These are phyloP conservation scores for Melanotaenia nigrans DNA, from an alignment of 2,797 vertebrate genomes.

Conservation along the genomic window DNA sequence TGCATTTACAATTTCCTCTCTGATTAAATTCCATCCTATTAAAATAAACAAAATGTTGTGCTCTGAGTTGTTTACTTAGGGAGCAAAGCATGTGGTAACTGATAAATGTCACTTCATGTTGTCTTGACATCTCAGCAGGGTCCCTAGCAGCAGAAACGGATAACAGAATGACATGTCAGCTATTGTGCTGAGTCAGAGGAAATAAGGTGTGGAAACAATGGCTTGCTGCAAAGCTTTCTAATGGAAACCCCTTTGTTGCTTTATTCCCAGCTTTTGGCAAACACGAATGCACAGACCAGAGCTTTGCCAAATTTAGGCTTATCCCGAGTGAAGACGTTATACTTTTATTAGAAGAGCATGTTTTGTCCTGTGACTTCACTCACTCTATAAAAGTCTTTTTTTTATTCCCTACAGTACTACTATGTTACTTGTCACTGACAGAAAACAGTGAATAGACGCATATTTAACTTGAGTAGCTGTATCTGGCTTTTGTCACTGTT, in stretches of 20 bases:
- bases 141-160: constrained; percentile 70
- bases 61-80: constrained; percentile 13
- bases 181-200: constrained; percentile 82
- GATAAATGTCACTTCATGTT: constrained; percentile 52
- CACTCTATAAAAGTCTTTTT: constrained; percentile 16
- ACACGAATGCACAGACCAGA: constrained; percentile 6
- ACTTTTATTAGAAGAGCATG: constrained; percentile 24
- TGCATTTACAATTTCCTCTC: background rate
- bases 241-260: constrained; percentile 67
- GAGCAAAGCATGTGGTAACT: constrained; percentile 30
- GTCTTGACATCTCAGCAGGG: constrained; percentile 63
- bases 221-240: constrained; percentile 72
- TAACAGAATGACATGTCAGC: constrained; percentile 79
- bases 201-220: constrained; percentile 77
- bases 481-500: background rate
- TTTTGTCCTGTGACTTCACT: constrained; percentile 32
- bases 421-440: constrained; percentile 8
- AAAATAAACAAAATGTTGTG: constrained; percentile 10
- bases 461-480: constrained; percentile 10
- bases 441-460: background rate
- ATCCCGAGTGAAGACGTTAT: constrained; percentile 18
- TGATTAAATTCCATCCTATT: background rate
- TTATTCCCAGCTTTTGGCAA: constrained; percentile 51
- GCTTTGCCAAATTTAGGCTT: constrained; percentile 26
- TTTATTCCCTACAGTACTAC: background rate